Percentiles rank a stretch among this genome's conserved stretches.
These are phyloP conservation scores for Agonopterix alstromeriana DNA, from an alignment of 2,888 invertebrate genomes.

Conservation along the genomic window DNA sequence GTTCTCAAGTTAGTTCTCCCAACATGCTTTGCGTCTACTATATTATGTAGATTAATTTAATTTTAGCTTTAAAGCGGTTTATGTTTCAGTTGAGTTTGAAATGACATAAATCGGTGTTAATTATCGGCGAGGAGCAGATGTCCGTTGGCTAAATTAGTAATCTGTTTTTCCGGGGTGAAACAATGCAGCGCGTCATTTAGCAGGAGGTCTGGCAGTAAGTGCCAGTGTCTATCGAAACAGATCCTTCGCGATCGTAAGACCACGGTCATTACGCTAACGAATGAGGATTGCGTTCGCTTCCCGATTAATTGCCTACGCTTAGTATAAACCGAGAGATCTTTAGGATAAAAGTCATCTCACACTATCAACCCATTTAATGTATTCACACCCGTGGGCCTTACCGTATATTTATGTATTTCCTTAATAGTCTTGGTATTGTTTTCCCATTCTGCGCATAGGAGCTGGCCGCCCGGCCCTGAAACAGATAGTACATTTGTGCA, in stretches of 20 bases:
- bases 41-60: conserved; percentile 22
- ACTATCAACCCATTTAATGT: too few relatives aligned
- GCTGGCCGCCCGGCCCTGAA: too few relatives aligned
- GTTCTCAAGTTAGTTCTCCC: conserved; percentile 38
- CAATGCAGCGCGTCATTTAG: conserved; percentile 50
- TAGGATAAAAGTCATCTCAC: background rate
- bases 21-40: conserved; percentile 28
- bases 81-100: conserved; percentile 13
- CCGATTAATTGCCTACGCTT: conserved; percentile 23
- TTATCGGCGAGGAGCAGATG: conserved; percentile 32
- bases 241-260: conserved; percentile 36
- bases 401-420: too few relatives aligned
- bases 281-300: conserved; percentile 36
- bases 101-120: background rate
- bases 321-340: conserved; percentile 17
- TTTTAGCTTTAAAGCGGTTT: conserved; percentile 6
- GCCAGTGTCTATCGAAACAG: conserved; percentile 41
- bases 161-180: conserved; percentile 30
- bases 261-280: conserved; percentile 47
- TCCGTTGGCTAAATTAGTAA: conserved; percentile 39
- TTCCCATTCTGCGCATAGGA: too few relatives aligned
- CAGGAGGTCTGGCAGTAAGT: conserved; percentile 52
- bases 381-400: too few relatives aligned
- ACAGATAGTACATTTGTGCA: too few relatives aligned
- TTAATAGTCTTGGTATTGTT: too few relatives aligned